Evolutionary conservation across 2,113 vertebrate genomes (phyloP).

Genomic region (Chinchilla lanigera): DNA sequence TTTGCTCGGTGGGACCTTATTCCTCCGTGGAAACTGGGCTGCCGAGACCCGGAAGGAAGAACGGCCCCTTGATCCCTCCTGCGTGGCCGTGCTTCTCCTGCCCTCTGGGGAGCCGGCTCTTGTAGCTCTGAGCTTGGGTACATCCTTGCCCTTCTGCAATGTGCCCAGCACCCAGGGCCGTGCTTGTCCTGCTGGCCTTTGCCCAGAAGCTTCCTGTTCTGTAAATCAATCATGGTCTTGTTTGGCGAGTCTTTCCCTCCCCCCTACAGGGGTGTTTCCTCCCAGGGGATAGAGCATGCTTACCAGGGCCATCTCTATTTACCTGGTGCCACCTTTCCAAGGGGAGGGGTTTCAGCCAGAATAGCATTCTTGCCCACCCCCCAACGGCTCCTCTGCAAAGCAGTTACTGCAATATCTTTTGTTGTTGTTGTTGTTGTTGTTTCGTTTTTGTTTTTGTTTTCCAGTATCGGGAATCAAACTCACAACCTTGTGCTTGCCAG

Average conservation of each 20-base stretch:
- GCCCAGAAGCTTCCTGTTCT: not conserved
- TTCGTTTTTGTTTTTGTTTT: too few relatives aligned
- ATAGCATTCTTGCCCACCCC: not conserved
- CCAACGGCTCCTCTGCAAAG: not conserved
- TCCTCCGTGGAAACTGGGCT: not conserved
- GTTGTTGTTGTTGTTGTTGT: too few relatives aligned
- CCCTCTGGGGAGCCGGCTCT: not conserved
- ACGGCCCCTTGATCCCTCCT: not conserved
- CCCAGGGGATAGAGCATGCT: accelerated
- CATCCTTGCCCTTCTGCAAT: too few relatives aligned
- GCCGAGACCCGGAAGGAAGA: not conserved
- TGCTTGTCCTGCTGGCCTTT: not conserved
- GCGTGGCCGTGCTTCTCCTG: not conserved
- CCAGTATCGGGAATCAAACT: too few relatives aligned
- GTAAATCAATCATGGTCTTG: not conserved
- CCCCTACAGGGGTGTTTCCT: not conserved
- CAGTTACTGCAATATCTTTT: not conserved
- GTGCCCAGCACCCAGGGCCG: not conserved
- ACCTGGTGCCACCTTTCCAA: not conserved
- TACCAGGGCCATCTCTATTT: not conserved
- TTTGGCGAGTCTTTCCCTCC: not conserved
- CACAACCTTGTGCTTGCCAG: too few relatives aligned
- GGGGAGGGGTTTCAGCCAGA: not conserved
- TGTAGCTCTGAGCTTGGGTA: not conserved
- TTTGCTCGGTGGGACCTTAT: not conserved